Base-by-base conservation (phyloP, 2,797 vertebrate species). In the Acrossocheilus fasciatus region DNA sequence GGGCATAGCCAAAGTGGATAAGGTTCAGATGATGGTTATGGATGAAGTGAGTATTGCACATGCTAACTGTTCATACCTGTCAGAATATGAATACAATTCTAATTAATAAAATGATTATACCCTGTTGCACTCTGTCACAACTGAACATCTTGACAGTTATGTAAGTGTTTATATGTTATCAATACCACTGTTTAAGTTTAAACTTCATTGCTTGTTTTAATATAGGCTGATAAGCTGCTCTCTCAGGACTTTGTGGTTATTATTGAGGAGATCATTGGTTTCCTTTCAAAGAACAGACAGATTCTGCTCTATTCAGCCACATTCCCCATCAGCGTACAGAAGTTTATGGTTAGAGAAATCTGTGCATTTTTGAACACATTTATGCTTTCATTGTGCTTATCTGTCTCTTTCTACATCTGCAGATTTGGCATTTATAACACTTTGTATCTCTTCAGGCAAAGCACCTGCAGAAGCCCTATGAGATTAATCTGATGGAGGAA, bases 291-390 rank as follows among this genome's bases (percentile, higher is more conserved):
- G 91, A 93, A 94, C 90, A 89, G 96, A 68, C 96, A 96, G 94
- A 96, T 96, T 90, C 93, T 96, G 90, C 95, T 96, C 77, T 96
- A 96, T 92, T 96, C 96, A 17, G 96, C 96, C 50, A 96, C 96
- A 89, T 96, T 96, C 92, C 96, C 96, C 82, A 95, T 95, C 92
- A 96, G 94, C 17, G 96, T 96, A 87, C 96, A 96, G 91, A 96
- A 95, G 89, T 96, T 96, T 92, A 96, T 96, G 96, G 96, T 96
- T 91, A 94, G 94, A 66, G 26, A 52, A 45, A 45, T 57, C 30
- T 3, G 57, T 26, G n/a, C 1, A 4, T 12, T 7, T 10, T 69
- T 6, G 5, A 36, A 54, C 30, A 54, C 26, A 36, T 39, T 78
- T 39, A 59, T 75, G 26, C n/a, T 75, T 52, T 20, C 2, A 20